phyloP scores from a whole-genome alignment of 2,888 invertebrate genomes.

The Yponomeuta plumbellus region DNA sequence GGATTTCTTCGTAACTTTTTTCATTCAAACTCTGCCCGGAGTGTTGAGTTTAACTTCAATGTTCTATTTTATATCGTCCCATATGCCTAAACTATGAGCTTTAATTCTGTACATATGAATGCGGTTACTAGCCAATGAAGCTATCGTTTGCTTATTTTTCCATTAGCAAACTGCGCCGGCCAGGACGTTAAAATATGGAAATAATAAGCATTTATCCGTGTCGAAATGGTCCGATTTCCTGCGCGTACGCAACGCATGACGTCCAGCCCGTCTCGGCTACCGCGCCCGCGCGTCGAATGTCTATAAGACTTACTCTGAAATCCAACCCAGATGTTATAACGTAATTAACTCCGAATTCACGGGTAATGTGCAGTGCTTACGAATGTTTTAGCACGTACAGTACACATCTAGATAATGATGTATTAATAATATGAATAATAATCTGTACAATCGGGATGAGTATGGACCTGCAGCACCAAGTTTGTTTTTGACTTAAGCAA shows the following conservation, averaged over 20 bases:
- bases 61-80: too few species aligned
- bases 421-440: too few species aligned
- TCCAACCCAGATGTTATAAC: not conserved
- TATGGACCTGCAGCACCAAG: too few species aligned
- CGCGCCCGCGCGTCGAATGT: not conserved
- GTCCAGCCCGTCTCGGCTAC: conserved; percentile 15
- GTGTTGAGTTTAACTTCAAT: too few species aligned
- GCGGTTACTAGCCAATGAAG: not conserved
- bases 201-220: conserved; percentile 3
- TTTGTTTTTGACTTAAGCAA: too few species aligned
- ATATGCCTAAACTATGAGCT: not conserved
- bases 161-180: not conserved
- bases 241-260: conserved; percentile 15
- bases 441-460: too few species aligned
- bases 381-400: too few species aligned
- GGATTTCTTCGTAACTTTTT: not conserved
- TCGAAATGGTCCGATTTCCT: conserved; percentile 18
- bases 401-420: too few species aligned
- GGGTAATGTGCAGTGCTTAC: too few species aligned
- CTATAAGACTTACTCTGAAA: not conserved
- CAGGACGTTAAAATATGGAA: conserved; percentile 9
- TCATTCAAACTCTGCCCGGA: not conserved
- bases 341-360: too few species aligned
- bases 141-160: not conserved
- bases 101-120: not conserved